Conservation (phyloP, 2,888 invertebrate species). For the Diaperis boleti region DNA sequence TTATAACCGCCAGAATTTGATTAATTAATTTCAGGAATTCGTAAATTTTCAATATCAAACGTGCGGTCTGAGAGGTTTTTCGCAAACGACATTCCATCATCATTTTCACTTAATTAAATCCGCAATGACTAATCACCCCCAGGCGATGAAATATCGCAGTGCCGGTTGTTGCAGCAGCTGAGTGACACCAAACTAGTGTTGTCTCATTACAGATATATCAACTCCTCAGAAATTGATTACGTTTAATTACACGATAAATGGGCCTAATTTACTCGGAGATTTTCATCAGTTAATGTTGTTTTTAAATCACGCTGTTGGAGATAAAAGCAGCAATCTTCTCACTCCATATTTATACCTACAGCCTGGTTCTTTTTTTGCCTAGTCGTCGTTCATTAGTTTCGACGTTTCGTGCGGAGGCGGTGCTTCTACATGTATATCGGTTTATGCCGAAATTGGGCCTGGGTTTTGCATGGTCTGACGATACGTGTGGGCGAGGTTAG, state of each 20-base stretch:
- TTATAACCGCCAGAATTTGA: background rate
- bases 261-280: background rate
- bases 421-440: background rate
- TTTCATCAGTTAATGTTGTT: constrained; percentile 8
- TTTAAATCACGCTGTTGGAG: constrained; percentile 8
- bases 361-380: background rate
- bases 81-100: constrained; percentile 28
- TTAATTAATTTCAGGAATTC: constrained; percentile 12
- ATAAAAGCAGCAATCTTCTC: background rate
- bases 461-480: background rate
- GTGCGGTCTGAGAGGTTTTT: constrained; percentile 10
- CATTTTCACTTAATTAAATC: constrained; percentile 42
- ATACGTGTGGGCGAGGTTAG: constrained; percentile 1
- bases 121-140: constrained; percentile 38
- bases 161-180: constrained; percentile 27
- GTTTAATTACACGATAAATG: constrained; percentile 6
- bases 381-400: background rate
- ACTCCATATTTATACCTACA: constrained; percentile 3
- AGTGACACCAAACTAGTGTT: constrained; percentile 26
- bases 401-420: constrained; percentile 3
- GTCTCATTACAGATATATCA: constrained; percentile 14
- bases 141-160: constrained; percentile 33
- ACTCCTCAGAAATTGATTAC: constrained; percentile 13
- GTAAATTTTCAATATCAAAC: constrained; percentile 18
- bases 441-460: background rate